phyloP scores from a whole-genome alignment of 2,113 vertebrate species.

The Caretta caretta region DNA sequence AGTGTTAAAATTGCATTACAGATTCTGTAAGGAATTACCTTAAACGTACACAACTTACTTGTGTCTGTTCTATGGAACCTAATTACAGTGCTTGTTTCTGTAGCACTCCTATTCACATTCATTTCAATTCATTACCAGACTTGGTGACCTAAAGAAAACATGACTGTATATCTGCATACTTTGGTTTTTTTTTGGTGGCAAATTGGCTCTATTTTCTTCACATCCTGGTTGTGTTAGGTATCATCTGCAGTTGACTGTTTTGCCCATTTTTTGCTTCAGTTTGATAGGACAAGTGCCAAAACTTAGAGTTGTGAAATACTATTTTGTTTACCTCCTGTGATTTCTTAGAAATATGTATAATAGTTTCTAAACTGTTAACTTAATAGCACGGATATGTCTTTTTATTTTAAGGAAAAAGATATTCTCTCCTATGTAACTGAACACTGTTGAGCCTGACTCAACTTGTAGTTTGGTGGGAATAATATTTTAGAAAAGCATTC shows the following conservation, averaged over 20 bases:
- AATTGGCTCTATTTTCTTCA: fast-evolving
- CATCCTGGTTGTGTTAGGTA: background rate
- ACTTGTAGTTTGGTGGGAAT: background rate
- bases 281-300: background rate
- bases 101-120: background rate
- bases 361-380: background rate
- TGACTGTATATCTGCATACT: background rate
- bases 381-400: background rate
- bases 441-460: background rate
- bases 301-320: background rate
- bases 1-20: background rate
- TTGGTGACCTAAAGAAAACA: background rate
- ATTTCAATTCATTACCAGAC: background rate
- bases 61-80: background rate
- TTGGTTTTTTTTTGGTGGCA: background rate
- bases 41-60: background rate
- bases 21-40: background rate
- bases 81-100: background rate
- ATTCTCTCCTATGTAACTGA: background rate
- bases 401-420: background rate
- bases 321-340: background rate
- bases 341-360: background rate
- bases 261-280: background rate
- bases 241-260: background rate
- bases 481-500: background rate